Conservation (phyloP, 1,140 invertebrate genomes). For the Euwallacea similis region DNA sequence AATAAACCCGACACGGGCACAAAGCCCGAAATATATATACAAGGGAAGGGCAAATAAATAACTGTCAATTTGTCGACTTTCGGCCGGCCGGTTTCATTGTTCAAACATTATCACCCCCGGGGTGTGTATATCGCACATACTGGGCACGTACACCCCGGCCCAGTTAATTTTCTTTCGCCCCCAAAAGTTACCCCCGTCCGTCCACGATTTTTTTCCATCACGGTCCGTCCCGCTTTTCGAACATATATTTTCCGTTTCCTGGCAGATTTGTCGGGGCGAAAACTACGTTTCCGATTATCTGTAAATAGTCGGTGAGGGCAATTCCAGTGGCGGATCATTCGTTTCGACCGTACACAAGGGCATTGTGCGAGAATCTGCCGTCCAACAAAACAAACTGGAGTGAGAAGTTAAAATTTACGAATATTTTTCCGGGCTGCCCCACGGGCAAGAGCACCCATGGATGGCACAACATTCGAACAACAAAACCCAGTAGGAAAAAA, state of each 20-base stretch:
- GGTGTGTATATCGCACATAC: constrained; percentile 27
- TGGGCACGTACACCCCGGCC: constrained; percentile 20
- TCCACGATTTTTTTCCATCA: constrained; percentile 19
- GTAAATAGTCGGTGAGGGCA: constrained; percentile 12
- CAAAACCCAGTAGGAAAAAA: too few relatives aligned
- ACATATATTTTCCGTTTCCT: constrained; percentile 32
- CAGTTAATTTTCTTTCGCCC: constrained; percentile 28
- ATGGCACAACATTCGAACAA: too few relatives aligned
- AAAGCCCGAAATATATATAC: background rate
- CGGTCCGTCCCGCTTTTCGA: constrained; percentile 10
- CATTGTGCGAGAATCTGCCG: too few relatives aligned
- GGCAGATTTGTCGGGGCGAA: constrained; percentile 28
- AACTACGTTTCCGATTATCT: constrained; percentile 34
- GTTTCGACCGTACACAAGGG: too few relatives aligned
- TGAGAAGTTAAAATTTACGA: too few relatives aligned
- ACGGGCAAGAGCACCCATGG: too few relatives aligned
- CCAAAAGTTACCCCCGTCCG: constrained; percentile 6
- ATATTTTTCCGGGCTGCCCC: too few relatives aligned
- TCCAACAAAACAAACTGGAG: too few relatives aligned
- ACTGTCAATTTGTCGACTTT: constrained; percentile 35
- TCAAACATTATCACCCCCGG: constrained; percentile 26
- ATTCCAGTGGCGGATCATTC: too few relatives aligned
- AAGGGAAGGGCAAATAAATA: constrained; percentile 25
- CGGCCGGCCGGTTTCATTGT: constrained; percentile 26
- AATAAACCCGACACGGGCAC: background rate